These are phyloP conservation scores for Agrotis ipsilon DNA, from an alignment of 2,888 invertebrate species.

Conservation along the genomic window DNA sequence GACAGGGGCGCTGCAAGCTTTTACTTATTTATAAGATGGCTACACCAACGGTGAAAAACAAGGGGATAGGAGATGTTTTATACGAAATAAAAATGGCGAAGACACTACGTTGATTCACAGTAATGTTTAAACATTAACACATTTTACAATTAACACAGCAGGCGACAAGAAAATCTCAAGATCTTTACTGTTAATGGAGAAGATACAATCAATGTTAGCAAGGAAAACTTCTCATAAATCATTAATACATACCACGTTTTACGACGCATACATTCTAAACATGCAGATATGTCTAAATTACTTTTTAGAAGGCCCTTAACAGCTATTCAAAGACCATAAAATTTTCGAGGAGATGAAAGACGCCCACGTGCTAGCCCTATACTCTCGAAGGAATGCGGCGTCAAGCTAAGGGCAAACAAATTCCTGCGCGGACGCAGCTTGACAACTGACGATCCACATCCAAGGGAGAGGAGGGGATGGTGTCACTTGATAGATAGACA, in stretches of 20 bases:
- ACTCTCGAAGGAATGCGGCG: conserved; percentile 73
- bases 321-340: conserved; percentile 39
- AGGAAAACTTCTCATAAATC: conserved; percentile 10
- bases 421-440: conserved; percentile 77
- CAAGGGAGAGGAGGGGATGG: conserved; percentile 62
- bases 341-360: conserved; percentile 43
- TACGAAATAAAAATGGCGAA: conserved; percentile 5
- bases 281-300: conserved; percentile 31
- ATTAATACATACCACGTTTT: conserved; percentile 34
- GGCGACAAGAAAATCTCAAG: background rate
- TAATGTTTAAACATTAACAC: conserved; percentile 11
- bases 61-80: conserved; percentile 18
- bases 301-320: conserved; percentile 22
- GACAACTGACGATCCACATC: conserved; percentile 73
- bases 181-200: conserved; percentile 11
- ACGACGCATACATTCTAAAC: conserved; percentile 32
- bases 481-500: background rate
- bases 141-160: conserved; percentile 17
- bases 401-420: conserved; percentile 78
- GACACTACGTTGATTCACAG: conserved; percentile 7
- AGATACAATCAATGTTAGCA: conserved; percentile 14
- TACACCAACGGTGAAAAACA: conserved; percentile 31
- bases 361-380: conserved; percentile 64
- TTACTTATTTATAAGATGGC: conserved; percentile 56
- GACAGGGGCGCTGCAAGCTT: conserved; percentile 68